Base-by-base conservation (phyloP, 2,113 vertebrate genomes). In the Hemicordylus capensis region DNA sequence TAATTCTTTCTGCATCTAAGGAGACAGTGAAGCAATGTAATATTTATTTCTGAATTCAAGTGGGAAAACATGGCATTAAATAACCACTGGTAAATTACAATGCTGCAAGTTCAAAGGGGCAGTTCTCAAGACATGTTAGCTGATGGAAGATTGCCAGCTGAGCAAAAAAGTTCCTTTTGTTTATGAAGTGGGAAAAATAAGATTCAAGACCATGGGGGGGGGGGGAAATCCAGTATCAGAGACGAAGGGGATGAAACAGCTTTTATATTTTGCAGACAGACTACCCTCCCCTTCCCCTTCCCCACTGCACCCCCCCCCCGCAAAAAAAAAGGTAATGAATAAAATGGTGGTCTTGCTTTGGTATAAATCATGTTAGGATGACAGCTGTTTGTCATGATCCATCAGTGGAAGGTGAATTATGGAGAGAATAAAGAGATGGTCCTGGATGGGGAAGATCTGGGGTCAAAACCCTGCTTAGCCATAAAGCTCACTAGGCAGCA, bases 1-100 rank as follows among this genome's bases (percentile, higher is more conserved):
- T 37, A 99, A 96, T 86, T 99, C 99, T 92, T 97, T 99, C 95
- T 99, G 98, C 92, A 98, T 98, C 98, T 99, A 93, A 89, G 90
- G 93, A 94, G 92, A 58, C 63, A 73, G 83, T 89, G 88, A 0
- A 12, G 58, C 54, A 89, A 88, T 78, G 93, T 81, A 91, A 92
- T 89, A 93, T 42, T 85, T 17, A 90, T 72, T 73, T 88, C 28
- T 91, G 67, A 85, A 81, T 76, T 76, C 3, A 42, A 73, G 7
- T 1, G 2, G 69, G 6, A 48, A 81, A 89, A 91, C 1, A 86
- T 11, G 0, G 6, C 17, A n/a, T 74, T 0, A 12, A 61, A 70
- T 83, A 85, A 89, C 73, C 1, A 28, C 46, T 48, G 20, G 61
- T 34, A 24, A 61, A 80, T 0, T 64, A n/a, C 54, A 88, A 76